Conservation (phyloP, 2,888 invertebrate genomes). For the Cheilosia vulpina region DNA sequence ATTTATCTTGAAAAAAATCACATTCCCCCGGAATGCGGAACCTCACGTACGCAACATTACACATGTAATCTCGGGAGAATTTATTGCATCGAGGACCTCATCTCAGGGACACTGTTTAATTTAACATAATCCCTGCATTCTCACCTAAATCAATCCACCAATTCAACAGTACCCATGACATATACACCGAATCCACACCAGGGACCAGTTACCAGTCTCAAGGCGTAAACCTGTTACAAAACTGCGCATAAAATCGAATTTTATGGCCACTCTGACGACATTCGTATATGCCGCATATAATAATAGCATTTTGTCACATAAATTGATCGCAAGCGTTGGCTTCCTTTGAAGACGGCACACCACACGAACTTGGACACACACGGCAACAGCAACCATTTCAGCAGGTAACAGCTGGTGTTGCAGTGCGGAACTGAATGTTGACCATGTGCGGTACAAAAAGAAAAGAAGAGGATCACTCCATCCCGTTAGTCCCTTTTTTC, state of each 20-base stretch:
- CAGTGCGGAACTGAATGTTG: constrained; percentile 53
- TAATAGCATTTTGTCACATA: constrained; percentile 75
- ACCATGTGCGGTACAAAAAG: constrained; percentile 62
- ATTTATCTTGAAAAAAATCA: constrained; percentile 29
- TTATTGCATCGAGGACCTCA: constrained; percentile 64
- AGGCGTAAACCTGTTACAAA: constrained; percentile 64
- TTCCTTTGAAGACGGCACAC: constrained; percentile 53
- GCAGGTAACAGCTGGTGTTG: constrained; percentile 62
- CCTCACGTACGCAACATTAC: constrained; percentile 46
- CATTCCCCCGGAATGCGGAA: constrained; percentile 69
- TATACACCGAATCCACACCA: constrained; percentile 4
- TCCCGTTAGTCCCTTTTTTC: constrained; percentile 73
- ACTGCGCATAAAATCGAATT: constrained; percentile 64
- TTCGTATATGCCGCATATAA: constrained; percentile 52
- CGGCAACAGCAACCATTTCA: background rate
- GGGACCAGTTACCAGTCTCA: background rate
- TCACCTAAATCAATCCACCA: constrained; percentile 72
- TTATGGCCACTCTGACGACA: constrained; percentile 55
- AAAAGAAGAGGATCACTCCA: constrained; percentile 19
- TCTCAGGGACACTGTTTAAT: constrained; percentile 49
- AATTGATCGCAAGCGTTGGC: constrained; percentile 59
- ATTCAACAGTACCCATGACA: constrained; percentile 31
- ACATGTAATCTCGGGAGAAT: constrained; percentile 65
- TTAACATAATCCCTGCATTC: constrained; percentile 73
- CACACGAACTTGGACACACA: background rate